Conservation (phyloP, 2,888 invertebrate species). For the Xestia xanthographa region DNA sequence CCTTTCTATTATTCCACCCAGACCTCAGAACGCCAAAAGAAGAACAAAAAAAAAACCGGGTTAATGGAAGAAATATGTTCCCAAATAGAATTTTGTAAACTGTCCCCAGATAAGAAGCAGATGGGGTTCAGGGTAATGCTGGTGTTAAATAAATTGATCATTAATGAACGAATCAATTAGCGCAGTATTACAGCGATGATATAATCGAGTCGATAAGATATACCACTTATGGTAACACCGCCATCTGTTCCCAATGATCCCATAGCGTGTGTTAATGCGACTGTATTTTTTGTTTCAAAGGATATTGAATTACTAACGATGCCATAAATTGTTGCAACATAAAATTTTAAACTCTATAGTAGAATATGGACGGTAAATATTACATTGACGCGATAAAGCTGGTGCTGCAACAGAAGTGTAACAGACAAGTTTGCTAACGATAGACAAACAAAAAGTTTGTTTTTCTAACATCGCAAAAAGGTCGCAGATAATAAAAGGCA, state of each 20-base stretch:
- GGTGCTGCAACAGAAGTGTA: conserved; percentile 60
- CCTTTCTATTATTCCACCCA: not conserved
- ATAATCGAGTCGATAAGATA: conserved; percentile 76
- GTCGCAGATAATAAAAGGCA: conserved; percentile 71
- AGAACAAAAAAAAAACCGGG: conserved; percentile 6
- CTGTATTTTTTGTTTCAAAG: conserved; percentile 66
- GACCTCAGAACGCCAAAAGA: not conserved
- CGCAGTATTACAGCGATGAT: conserved; percentile 69
- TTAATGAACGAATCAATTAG: conserved; percentile 78
- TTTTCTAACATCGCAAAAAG: conserved; percentile 78
- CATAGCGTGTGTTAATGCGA: conserved; percentile 58
- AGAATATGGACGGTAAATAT: conserved; percentile 35
- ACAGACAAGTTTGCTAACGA: conserved; percentile 74
- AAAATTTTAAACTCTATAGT: conserved; percentile 34
- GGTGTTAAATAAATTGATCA: conserved; percentile 66
- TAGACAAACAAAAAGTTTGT: conserved; percentile 79
- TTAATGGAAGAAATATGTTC: conserved; percentile 43
- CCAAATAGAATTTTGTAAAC: conserved; percentile 22
- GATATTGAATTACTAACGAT: conserved; percentile 72
- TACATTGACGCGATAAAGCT: conserved; percentile 28
- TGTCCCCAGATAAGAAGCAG: conserved; percentile 56
- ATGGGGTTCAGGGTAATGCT: conserved; percentile 50
- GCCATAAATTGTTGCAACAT: conserved; percentile 14
- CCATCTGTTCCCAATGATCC: conserved; percentile 74
- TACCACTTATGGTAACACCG: conserved; percentile 65